phyloP scores from a whole-genome alignment of 2,797 vertebrate genomes.

The Hippopotamyrus pictus region DNA sequence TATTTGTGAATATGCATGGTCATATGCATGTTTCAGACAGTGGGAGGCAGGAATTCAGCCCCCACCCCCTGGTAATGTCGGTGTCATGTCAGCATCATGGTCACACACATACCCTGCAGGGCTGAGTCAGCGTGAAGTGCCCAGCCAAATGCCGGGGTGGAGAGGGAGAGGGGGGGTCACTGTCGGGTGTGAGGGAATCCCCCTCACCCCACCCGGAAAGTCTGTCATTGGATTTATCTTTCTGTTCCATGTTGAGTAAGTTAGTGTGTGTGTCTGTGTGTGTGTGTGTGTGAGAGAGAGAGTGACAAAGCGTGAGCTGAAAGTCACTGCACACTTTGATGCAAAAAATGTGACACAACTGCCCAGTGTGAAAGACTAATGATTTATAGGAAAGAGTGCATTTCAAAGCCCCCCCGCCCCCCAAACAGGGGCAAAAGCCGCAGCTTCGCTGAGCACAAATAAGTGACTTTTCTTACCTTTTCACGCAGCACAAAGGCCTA shows the following conservation, averaged over 20 bases:
- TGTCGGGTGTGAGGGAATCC: not conserved
- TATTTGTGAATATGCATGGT: not conserved
- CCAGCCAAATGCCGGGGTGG: not conserved
- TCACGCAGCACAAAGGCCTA: slow-evolving; percentile 86
- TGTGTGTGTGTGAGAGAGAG: not conserved
- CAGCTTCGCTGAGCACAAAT: slow-evolving; percentile 96
- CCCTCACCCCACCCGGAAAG: slow-evolving; percentile 16
- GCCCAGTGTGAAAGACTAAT: slow-evolving; percentile 57
- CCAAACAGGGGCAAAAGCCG: slow-evolving; percentile 70
- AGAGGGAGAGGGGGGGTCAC: not conserved
- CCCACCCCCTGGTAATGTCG: not conserved
- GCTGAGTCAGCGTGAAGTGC: not conserved
- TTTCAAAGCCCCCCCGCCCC: slow-evolving; percentile 65
- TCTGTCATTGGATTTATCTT: not conserved
- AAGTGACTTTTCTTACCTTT: slow-evolving; percentile 99
- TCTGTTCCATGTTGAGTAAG: not conserved
- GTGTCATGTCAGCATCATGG: not conserved
- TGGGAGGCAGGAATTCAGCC: not conserved
- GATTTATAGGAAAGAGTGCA: slow-evolving; percentile 73
- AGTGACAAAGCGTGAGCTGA: slow-evolving; percentile 9
- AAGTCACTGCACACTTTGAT: slow-evolving; percentile 41
- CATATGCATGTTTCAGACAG: not conserved
- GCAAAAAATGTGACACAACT: slow-evolving; percentile 18
- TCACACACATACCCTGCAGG: not conserved
- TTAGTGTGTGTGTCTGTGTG: slow-evolving; percentile 25